These are phyloP conservation scores for Serranus cabrilla DNA, from an alignment of 2,797 vertebrate species.

Conservation along the genomic window DNA sequence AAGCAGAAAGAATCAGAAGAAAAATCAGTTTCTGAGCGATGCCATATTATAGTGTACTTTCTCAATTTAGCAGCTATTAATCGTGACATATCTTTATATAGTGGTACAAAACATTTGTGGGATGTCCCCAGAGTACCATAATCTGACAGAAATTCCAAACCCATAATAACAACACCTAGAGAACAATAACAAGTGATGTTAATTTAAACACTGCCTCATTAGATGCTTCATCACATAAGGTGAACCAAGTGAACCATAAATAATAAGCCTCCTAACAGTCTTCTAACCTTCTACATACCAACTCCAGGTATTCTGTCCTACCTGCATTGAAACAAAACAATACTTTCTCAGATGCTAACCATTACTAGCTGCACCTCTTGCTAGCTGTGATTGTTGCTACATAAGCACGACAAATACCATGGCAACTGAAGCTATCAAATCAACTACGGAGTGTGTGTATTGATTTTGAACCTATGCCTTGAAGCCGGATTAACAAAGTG, in stretches of 20 bases:
- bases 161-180: neutral
- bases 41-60: neutral
- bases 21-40: neutral
- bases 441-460: neutral
- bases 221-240: constrained; percentile 8
- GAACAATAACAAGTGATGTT: constrained; percentile 13
- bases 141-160: neutral
- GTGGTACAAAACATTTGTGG: neutral
- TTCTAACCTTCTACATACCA: neutral
- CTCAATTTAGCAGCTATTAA: neutral
- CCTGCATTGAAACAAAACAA: constrained; percentile 31
- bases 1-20: too few relatives aligned
- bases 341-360: constrained; percentile 23
- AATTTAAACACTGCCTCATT: constrained; percentile 5
- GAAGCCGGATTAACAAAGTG: neutral
- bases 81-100: too few relatives aligned
- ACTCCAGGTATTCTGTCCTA: neutral
- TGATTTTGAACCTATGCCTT: neutral
- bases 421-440: constrained; percentile 8
- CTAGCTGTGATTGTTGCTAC: constrained; percentile 1
- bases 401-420: constrained; percentile 18
- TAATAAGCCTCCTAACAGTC: neutral
- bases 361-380: constrained; percentile 24
- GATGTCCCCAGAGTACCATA: neutral
- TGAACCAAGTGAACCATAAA: neutral